Evolutionary conservation across 2,113 vertebrate species (phyloP).

Genomic region (Parus major): DNA sequence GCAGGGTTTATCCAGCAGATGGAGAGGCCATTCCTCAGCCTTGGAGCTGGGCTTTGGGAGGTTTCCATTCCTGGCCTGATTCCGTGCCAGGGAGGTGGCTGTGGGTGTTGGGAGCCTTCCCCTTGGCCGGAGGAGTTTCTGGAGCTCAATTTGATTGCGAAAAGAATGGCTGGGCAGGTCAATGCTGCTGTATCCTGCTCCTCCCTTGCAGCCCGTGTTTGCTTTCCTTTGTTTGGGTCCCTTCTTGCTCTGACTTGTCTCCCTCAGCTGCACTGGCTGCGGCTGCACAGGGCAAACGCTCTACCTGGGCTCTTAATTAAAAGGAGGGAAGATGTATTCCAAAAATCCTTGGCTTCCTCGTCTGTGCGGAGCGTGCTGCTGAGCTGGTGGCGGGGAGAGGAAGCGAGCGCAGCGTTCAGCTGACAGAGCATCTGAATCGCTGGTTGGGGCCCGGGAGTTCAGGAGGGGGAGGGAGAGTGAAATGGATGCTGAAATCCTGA

Average conservation of each 20-base stretch:
- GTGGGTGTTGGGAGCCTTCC: neutral
- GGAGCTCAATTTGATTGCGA: neutral
- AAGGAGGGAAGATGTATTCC: neutral
- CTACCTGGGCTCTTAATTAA: conserved; percentile 1
- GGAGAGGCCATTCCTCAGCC: neutral
- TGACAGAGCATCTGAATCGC: neutral
- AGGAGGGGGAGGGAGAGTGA: conserved; percentile 5
- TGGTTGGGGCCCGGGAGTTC: neutral
- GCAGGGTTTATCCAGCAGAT: neutral
- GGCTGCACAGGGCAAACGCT: accelerated
- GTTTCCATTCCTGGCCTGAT: neutral
- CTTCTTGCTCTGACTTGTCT: conserved; percentile 35
- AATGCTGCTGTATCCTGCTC: conserved; percentile 18
- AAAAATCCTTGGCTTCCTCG: neutral
- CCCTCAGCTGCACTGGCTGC: neutral
- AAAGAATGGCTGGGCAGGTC: conserved; percentile 33
- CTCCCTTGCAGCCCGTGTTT: neutral
- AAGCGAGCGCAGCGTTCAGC: neutral
- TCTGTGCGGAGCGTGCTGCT: neutral
- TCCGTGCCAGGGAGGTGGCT: accelerated
- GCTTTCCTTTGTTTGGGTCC: conserved; percentile 38
- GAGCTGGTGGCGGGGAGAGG: conserved; percentile 19
- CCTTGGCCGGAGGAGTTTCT: neutral
- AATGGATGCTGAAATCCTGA: conserved; percentile 8
- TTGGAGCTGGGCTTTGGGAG: neutral